A percentile compares a stretch with the other conserved stretches of the same genome.
Evolutionary conservation across 2,888 invertebrate genomes (phyloP).

Genomic region (Synanthedon tipuliformis): DNA sequence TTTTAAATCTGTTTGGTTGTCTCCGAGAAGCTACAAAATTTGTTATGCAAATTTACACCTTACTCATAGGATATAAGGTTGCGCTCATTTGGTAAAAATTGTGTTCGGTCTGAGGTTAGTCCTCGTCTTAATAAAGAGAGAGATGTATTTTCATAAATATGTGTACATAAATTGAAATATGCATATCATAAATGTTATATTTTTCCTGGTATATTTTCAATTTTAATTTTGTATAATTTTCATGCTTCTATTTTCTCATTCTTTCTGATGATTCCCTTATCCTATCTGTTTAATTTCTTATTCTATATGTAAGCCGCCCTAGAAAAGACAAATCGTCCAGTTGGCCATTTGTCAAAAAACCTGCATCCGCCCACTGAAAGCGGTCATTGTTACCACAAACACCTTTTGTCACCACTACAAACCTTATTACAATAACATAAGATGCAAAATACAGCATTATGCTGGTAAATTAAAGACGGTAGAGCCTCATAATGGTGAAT

Average conservation of each 20-base stretch:
- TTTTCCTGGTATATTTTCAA: no score
- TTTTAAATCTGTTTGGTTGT: no score
- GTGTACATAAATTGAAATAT: no score
- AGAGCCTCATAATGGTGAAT: conserved; percentile 23
- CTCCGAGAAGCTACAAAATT: no score
- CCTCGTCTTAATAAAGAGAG: no score
- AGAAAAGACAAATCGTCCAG: conserved; percentile 63
- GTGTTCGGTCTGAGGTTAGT: no score
- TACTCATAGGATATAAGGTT: no score
- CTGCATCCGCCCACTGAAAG: conserved; percentile 64
- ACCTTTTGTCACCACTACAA: conserved; percentile 1
- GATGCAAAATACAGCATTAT: conserved; percentile 15
- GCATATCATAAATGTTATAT: no score
- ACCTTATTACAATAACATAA: conserved; percentile 22
- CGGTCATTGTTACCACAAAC: conserved; percentile 39
- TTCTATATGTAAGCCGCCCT: conserved; percentile 51
- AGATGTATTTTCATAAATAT: no score
- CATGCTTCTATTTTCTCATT: not conserved
- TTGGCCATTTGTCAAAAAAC: conserved; percentile 69
- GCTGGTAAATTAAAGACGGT: conserved; percentile 7
- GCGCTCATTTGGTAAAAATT: no score
- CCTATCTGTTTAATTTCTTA: conserved; percentile 8
- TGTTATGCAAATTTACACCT: no score
- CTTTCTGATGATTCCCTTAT: not conserved
- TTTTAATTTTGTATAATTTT: not conserved